These are phyloP conservation scores for Cheilosia vulpina DNA, from an alignment of 2,888 invertebrate genomes.

Conservation along the genomic window DNA sequence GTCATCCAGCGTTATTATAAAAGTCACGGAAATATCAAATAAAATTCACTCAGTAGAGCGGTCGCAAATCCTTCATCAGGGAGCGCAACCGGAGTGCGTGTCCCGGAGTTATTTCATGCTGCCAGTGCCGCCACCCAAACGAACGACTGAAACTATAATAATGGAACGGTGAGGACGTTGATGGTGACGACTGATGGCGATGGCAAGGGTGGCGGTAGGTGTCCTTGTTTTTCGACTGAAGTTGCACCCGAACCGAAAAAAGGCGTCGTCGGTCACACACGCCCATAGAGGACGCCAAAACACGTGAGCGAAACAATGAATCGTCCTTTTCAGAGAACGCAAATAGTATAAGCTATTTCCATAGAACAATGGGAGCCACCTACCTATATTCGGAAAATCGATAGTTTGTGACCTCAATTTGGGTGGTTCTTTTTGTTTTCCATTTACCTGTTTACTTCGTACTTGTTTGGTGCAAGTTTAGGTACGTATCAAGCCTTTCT, in stretches of 20 bases:
- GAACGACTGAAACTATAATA: conserved; percentile 39
- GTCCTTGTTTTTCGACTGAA: conserved; percentile 7
- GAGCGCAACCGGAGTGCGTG: conserved; percentile 48
- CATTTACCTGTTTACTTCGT: background rate
- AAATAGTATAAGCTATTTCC: conserved; percentile 36
- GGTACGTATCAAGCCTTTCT: background rate
- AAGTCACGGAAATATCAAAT: conserved; percentile 81
- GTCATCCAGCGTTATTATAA: conserved; percentile 55
- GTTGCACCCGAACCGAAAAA: conserved; percentile 33
- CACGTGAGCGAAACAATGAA: conserved; percentile 52
- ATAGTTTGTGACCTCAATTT: conserved; percentile 68
- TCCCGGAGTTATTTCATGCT: conserved; percentile 52
- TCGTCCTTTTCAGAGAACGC: conserved; percentile 32
- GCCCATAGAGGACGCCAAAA: background rate
- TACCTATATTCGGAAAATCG: conserved; percentile 39
- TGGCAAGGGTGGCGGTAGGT: conserved; percentile 14
- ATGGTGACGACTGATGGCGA: conserved; percentile 39
- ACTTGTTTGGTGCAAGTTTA: background rate
- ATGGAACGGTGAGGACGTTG: conserved; percentile 8
- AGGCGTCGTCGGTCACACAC: conserved; percentile 25
- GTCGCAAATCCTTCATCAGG: conserved; percentile 4
- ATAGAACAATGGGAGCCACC: conserved; percentile 2
- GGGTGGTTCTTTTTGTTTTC: background rate
- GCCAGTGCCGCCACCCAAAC: conserved; percentile 21
- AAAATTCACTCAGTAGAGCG: conserved; percentile 71